These are phyloP conservation scores for Stegastes partitus DNA, from an alignment of 2,113 vertebrate species.

Conservation along the genomic window DNA sequence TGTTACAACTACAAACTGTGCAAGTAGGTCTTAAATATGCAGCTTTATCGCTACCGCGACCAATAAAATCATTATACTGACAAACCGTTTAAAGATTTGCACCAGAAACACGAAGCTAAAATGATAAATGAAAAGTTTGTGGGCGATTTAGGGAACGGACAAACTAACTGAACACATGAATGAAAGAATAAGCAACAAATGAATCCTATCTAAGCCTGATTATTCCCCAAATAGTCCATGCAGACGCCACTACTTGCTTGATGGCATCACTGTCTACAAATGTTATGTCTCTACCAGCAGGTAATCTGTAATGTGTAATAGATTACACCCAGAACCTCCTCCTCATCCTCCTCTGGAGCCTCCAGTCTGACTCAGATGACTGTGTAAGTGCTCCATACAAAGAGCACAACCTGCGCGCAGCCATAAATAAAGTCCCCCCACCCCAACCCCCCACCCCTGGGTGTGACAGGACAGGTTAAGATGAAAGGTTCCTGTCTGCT, in stretches of 20 bases:
- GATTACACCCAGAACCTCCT: slow-evolving; percentile 42
- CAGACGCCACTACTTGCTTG: too few species aligned
- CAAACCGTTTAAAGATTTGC: too few species aligned
- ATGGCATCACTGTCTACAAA: background rate
- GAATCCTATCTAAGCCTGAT: background rate
- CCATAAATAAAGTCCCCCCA: slow-evolving; percentile 79
- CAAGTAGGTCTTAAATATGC: background rate
- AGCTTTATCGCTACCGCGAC: too few species aligned
- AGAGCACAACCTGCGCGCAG: slow-evolving; percentile 64
- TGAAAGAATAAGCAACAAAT: background rate
- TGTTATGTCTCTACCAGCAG: background rate
- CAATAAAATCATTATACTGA: too few species aligned
- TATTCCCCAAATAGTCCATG: background rate
- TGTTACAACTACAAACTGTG: background rate
- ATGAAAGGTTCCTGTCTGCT: slow-evolving; percentile 81
- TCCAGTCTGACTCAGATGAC: slow-evolving; percentile 64
- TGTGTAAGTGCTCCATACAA: slow-evolving; percentile 62
- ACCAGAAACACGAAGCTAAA: too few species aligned
- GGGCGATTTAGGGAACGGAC: too few species aligned
- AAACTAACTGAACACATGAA: background rate
- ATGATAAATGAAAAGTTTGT: too few species aligned
- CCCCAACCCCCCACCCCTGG: slow-evolving; percentile 36
- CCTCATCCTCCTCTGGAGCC: slow-evolving; percentile 59
- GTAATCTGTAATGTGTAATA: slow-evolving; percentile 58
- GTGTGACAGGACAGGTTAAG: slow-evolving; percentile 76